Evolutionary conservation across 2,888 invertebrate genomes (phyloP).

Genomic region (Leucophenga montana): DNA sequence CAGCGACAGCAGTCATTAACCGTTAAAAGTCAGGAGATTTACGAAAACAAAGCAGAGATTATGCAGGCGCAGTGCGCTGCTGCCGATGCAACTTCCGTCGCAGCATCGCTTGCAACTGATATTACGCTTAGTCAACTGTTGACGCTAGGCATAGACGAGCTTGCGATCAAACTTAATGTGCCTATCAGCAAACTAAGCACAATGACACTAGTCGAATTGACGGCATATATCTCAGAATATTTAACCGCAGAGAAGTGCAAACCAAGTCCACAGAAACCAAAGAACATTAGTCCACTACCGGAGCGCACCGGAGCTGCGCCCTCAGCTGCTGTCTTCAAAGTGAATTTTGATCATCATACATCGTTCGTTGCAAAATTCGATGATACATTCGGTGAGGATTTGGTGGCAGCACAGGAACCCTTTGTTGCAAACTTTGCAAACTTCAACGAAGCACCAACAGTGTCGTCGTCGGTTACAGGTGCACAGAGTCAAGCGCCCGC

Average conservation of each 20-base stretch:
- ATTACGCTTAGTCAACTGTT: constrained; percentile 88
- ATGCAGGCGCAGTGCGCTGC: constrained; percentile 56
- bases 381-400: constrained; percentile 77
- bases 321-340: constrained; percentile 67
- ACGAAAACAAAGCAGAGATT: constrained; percentile 71
- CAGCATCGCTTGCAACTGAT: constrained; percentile 74
- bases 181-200: constrained; percentile 85
- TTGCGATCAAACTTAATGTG: constrained; percentile 84
- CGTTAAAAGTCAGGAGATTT: constrained; percentile 63
- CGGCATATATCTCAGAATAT: constrained; percentile 81
- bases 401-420: constrained; percentile 51
- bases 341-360: constrained; percentile 71
- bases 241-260: constrained; percentile 74
- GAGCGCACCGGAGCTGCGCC: constrained; percentile 30
- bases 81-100: constrained; percentile 33
- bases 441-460: constrained; percentile 70
- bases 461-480: constrained; percentile 35
- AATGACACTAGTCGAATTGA: constrained; percentile 90
- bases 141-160: constrained; percentile 85
- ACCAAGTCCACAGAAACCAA: constrained; percentile 44
- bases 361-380: constrained; percentile 78
- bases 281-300: constrained; percentile 30
- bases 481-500: constrained; percentile 36
- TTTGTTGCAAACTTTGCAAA: constrained; percentile 82
- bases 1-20: constrained; percentile 59